These are phyloP conservation scores for Tetranychus truncatus DNA, from an alignment of 2,888 invertebrate species.

Conservation along the genomic window DNA sequence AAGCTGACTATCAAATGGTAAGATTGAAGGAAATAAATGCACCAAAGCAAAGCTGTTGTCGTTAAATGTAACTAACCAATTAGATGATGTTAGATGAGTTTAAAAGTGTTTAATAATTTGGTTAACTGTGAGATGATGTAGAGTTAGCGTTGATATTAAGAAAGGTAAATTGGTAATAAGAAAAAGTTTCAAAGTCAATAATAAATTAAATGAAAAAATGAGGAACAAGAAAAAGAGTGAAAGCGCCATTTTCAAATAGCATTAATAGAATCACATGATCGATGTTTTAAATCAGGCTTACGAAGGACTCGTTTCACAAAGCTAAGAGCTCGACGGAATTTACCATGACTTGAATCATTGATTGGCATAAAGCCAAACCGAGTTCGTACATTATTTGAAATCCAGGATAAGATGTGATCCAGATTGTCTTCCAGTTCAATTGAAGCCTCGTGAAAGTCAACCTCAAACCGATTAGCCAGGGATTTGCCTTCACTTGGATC, in stretches of 20 bases:
- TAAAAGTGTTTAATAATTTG: too few species aligned
- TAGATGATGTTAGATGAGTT: too few species aligned
- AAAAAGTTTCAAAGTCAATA: neutral
- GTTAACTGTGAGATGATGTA: too few species aligned
- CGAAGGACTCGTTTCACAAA: conserved; percentile 3
- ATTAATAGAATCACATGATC: conserved; percentile 4
- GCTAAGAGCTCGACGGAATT: conserved; percentile 4
- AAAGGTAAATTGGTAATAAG: too few species aligned
- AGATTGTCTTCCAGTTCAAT: conserved; percentile 12
- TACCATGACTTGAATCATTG: neutral
- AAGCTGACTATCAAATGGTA: too few species aligned
- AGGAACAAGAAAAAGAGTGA: neutral
- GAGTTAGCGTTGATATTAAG: too few species aligned
- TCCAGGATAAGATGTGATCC: conserved; percentile 3
- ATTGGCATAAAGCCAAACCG: neutral
- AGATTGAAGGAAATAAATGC: too few species aligned
- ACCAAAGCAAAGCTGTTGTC: too few species aligned
- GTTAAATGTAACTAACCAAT: too few species aligned
- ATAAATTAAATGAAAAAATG: neutral
- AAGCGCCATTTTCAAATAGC: neutral
- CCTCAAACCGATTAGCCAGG: conserved; percentile 7
- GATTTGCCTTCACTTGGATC: conserved; percentile 2
- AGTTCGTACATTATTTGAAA: neutral
- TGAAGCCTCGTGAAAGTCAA: conserved; percentile 8
- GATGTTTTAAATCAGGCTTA: neutral